These are phyloP conservation scores for Hirudinaria manillensis DNA, from an alignment of 2,888 invertebrate species.

Conservation along the genomic window DNA sequence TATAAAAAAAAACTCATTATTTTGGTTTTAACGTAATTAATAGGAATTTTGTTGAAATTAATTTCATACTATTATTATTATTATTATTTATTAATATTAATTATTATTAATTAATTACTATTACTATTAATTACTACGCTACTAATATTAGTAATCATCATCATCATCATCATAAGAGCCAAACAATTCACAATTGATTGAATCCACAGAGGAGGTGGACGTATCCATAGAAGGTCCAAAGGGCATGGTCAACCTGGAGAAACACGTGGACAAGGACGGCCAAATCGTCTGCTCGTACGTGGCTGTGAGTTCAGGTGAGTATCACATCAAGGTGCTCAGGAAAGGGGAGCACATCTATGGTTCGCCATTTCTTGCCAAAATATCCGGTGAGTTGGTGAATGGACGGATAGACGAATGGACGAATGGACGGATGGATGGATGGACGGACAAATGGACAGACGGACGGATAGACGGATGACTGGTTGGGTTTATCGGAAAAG, in stretches of 20 bases:
- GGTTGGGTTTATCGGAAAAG: not conserved
- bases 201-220: slow-evolving; percentile 17
- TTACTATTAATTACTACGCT: no score
- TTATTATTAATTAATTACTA: no score
- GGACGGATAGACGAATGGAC: not conserved
- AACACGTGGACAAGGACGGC: slow-evolving; percentile 16
- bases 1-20: no score
- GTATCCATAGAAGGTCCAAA: slow-evolving; percentile 72
- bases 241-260: slow-evolving; percentile 23
- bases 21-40: no score
- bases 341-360: slow-evolving; percentile 90
- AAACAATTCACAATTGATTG: not conserved
- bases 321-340: slow-evolving; percentile 85
- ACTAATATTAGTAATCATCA: not conserved
- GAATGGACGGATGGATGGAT: not conserved
- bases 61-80: no score
- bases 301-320: slow-evolving; percentile 92
- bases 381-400: slow-evolving; percentile 59
- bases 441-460: not conserved
- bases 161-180: not conserved
- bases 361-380: slow-evolving; percentile 81
- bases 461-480: not conserved
- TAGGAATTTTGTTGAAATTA: no score
- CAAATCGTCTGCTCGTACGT: slow-evolving; percentile 50
- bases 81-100: no score